These are phyloP conservation scores for Sitophilus oryzae DNA, from an alignment of 1,140 invertebrate species.

Conservation along the genomic window DNA sequence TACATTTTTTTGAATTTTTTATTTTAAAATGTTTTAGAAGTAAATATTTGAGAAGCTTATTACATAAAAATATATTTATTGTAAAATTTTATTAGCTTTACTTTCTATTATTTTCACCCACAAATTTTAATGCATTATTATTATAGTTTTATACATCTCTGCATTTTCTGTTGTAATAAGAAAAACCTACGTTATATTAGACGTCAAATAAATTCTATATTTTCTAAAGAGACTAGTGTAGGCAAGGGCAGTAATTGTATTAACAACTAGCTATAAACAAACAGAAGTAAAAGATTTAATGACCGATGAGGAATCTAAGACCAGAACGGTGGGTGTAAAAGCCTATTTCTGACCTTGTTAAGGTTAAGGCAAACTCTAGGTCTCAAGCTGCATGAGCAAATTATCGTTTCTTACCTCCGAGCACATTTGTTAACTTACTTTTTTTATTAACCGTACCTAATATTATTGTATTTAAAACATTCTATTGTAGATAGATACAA, in stretches of 20 bases:
- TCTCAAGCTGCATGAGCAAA: too few species aligned
- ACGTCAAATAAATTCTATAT: neutral
- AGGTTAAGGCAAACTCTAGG: neutral
- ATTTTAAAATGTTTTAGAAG: too few species aligned
- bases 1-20: too few species aligned
- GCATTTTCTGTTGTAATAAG: too few species aligned
- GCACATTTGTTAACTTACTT: neutral
- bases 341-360: neutral
- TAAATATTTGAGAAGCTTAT: too few species aligned
- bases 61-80: too few species aligned
- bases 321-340: neutral
- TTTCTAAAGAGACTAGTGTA: neutral
- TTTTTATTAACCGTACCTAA: neutral
- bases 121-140: too few species aligned
- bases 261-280: neutral
- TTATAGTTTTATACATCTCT: too few species aligned
- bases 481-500: neutral
- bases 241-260: neutral
- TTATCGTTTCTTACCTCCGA: too few species aligned
- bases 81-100: too few species aligned
- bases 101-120: too few species aligned
- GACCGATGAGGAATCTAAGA: neutral
- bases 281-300: neutral
- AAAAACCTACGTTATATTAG: neutral
- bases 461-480: neutral